Evolutionary conservation across 1,140 invertebrate genomes (phyloP).

Genomic region (Hylaeus anthracinus): DNA sequence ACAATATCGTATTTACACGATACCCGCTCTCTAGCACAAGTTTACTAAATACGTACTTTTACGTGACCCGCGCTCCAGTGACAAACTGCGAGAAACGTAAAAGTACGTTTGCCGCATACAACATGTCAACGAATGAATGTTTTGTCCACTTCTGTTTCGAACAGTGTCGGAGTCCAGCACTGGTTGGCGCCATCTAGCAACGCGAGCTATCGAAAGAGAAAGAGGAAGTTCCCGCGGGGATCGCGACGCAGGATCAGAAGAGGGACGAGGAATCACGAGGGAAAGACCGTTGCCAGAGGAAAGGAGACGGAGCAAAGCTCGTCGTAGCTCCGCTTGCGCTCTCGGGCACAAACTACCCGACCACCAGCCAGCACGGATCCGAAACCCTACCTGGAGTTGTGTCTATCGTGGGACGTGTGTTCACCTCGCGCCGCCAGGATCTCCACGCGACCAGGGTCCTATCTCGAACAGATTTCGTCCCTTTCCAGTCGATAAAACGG

Average conservation of each 20-base stretch:
- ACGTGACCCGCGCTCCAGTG: no score
- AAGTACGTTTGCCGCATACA: no score
- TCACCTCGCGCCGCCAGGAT: not conserved
- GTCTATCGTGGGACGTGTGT: conserved; percentile 5
- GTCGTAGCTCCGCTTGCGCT: conserved; percentile 71
- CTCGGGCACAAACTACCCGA: conserved; percentile 78
- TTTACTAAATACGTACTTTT: no score
- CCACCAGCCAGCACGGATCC: conserved; percentile 75
- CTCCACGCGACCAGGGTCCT: not conserved
- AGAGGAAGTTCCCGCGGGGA: conserved; percentile 28
- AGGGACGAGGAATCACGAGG: conserved; percentile 57
- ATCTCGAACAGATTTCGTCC: not conserved
- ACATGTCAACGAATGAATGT: no score
- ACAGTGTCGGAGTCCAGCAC: not conserved
- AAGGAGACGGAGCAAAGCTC: conserved; percentile 61
- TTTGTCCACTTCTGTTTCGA: not conserved
- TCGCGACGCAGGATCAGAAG: conserved; percentile 35
- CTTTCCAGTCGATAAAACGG: not conserved
- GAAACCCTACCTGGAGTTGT: conserved; percentile 46
- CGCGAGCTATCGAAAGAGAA: conserved; percentile 48
- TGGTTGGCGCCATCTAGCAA: conserved; percentile 46
- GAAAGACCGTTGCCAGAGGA: conserved; percentile 62
- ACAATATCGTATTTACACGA: no score
- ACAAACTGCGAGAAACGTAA: no score
- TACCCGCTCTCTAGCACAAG: no score